Conservation (phyloP, 2,113 vertebrate genomes). For the Toxostoma redivivum region DNA sequence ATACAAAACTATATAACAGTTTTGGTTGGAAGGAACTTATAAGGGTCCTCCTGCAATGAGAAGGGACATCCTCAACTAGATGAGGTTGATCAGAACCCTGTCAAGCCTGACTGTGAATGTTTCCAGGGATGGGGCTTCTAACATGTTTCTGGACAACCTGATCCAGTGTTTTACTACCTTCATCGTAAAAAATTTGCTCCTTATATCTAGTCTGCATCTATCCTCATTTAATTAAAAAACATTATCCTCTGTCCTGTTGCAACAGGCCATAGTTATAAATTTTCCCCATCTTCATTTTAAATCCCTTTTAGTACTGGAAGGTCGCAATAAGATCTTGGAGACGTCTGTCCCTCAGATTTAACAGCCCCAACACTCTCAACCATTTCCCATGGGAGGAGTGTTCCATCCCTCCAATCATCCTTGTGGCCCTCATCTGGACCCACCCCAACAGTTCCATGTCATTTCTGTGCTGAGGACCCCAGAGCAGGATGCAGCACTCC, state of each 20-base stretch:
- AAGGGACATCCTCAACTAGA: neutral
- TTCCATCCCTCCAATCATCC: neutral
- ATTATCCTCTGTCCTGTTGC: fast-evolving
- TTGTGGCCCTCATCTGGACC: neutral
- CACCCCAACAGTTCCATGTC: neutral
- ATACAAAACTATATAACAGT: neutral
- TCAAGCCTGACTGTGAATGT: neutral
- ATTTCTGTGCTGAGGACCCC: neutral
- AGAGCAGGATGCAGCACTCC: neutral
- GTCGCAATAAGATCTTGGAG: fast-evolving
- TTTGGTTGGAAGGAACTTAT: neutral
- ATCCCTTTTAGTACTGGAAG: neutral
- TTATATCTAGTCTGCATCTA: neutral
- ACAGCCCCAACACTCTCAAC: neutral
- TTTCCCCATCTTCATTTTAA: neutral
- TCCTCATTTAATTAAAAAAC: neutral
- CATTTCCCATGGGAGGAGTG: neutral
- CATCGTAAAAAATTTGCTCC: neutral
- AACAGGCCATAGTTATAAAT: neutral
- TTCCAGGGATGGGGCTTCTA: neutral
- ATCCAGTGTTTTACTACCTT: neutral
- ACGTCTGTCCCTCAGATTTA: neutral
- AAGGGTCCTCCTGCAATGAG: neutral
- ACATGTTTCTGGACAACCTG: neutral
- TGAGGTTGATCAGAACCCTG: neutral